These are phyloP conservation scores for Wiebesia pumilae DNA, from an alignment of 1,140 invertebrate genomes.

Conservation along the genomic window DNA sequence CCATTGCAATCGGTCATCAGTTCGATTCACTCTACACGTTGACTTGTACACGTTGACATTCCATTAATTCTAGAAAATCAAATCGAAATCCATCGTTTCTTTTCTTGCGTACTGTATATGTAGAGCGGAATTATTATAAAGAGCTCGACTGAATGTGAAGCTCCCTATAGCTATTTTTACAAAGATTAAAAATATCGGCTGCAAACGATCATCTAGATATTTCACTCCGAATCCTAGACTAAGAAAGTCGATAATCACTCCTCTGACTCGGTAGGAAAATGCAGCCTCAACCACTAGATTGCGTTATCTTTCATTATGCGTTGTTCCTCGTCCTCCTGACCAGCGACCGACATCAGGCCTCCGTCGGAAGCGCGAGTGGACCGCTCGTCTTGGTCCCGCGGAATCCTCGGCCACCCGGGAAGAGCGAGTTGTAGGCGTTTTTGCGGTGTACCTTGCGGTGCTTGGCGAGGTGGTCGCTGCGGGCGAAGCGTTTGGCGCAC, in stretches of 20 bases:
- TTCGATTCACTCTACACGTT: neutral
- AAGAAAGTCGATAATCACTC: too few species aligned
- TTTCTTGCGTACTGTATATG: neutral
- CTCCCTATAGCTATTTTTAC: too few species aligned
- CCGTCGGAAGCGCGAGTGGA: neutral
- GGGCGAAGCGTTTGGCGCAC: constrained; percentile 89
- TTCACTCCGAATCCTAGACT: too few species aligned
- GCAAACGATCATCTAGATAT: too few species aligned
- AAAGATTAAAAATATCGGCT: neutral
- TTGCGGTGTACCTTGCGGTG: constrained; percentile 89
- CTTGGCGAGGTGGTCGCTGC: constrained; percentile 93
- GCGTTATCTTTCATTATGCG: too few species aligned
- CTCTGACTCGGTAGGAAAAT: too few species aligned
- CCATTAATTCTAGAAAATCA: too few species aligned
- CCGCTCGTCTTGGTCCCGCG: neutral
- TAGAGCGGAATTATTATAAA: too few species aligned
- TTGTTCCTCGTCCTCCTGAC: neutral
- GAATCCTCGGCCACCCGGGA: constrained; percentile 61
- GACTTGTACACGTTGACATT: too few species aligned
- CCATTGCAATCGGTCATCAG: neutral
- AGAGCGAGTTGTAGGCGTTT: constrained; percentile 69
- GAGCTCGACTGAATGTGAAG: too few species aligned
- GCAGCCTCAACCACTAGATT: too few species aligned
- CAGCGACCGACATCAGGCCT: neutral
- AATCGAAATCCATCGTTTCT: too few species aligned